A percentile compares a stretch with the other conserved stretches of the same genome.
Evolutionary conservation across 2,797 vertebrate species (phyloP).

Genomic region (Silurus lanzhouensis): DNA sequence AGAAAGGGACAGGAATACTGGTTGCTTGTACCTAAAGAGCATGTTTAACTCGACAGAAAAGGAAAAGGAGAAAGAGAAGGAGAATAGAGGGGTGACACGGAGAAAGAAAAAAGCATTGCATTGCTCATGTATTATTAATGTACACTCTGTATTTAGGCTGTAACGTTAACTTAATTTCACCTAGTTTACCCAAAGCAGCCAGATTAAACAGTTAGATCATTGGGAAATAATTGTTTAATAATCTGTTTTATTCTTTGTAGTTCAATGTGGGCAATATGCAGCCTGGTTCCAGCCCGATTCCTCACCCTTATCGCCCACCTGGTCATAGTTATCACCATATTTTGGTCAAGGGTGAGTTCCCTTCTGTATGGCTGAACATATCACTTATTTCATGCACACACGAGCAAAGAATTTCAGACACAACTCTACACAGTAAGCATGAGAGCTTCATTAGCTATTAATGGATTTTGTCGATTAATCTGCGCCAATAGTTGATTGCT

Average conservation of each 20-base stretch:
- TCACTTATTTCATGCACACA: too few species aligned
- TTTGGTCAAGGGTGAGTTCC: constrained; percentile 86
- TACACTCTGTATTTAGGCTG: background rate
- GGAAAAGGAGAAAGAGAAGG: too few species aligned
- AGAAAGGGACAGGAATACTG: too few species aligned
- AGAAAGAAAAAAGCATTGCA: too few species aligned
- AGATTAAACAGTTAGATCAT: too few species aligned
- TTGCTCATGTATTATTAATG: too few species aligned
- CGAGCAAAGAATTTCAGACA: background rate
- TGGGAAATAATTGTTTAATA: background rate
- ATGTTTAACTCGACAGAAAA: too few species aligned
- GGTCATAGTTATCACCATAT: constrained; percentile 87
- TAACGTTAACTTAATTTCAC: background rate
- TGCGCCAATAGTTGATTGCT: too few species aligned
- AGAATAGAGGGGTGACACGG: too few species aligned
- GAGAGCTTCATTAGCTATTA: too few species aligned
- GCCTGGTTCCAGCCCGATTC: constrained; percentile 85
- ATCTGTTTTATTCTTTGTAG: background rate
- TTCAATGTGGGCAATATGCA: constrained; percentile 66
- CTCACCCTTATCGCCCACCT: constrained; percentile 84
- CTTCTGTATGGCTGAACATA: background rate
- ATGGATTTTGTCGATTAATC: too few species aligned
- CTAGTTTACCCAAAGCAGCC: background rate
- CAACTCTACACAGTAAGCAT: background rate
- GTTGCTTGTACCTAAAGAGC: too few species aligned